Conservation (phyloP, 2,113 vertebrate genomes). For the Coreoperca whiteheadi region DNA sequence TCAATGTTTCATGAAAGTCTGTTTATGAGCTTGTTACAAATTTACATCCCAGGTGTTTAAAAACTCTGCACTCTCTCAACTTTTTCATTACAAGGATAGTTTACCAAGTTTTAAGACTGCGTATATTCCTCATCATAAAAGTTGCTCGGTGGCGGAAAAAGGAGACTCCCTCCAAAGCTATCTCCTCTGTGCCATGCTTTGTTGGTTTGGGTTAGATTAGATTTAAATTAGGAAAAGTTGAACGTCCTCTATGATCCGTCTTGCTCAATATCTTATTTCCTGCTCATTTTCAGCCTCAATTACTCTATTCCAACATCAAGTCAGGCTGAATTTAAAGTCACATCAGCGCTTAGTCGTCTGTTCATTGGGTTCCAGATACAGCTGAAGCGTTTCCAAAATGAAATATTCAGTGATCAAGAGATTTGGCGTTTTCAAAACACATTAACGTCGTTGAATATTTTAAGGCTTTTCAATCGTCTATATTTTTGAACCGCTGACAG, state of each 20-base stretch:
- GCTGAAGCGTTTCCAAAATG: slow-evolving; percentile 49
- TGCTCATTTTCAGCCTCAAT: slow-evolving; percentile 70
- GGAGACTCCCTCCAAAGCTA: slow-evolving; percentile 44
- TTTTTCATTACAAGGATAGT: slow-evolving; percentile 47
- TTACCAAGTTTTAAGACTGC: slow-evolving; percentile 55
- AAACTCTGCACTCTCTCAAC: slow-evolving; percentile 22
- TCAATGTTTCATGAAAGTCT: slow-evolving; percentile 51
- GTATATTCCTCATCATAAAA: slow-evolving; percentile 43
- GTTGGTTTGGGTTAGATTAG: slow-evolving; percentile 69
- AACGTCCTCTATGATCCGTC: slow-evolving; percentile 65
- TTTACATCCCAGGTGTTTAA: slow-evolving; percentile 40
- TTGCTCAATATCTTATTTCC: slow-evolving; percentile 68
- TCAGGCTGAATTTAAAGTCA: slow-evolving; percentile 63
- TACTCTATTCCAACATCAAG: slow-evolving; percentile 54
- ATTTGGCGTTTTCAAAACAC: slow-evolving; percentile 65
- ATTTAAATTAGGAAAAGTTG: slow-evolving; percentile 74
- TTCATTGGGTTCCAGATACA: slow-evolving; percentile 36
- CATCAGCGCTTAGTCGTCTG: slow-evolving; percentile 53
- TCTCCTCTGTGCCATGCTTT: slow-evolving; percentile 62
- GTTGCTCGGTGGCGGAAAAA: slow-evolving; percentile 51
- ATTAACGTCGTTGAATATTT: slow-evolving; percentile 60
- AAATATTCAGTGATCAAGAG: slow-evolving; percentile 63
- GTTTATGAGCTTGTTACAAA: slow-evolving; percentile 40
- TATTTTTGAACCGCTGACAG: slow-evolving; percentile 32
- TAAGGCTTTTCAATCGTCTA: slow-evolving; percentile 36